Percentiles rank a stretch among this genome's conserved stretches.
These are phyloP conservation scores for Cryptoblepharus egeriae DNA, from an alignment of 2,797 vertebrate species.

Conservation along the genomic window DNA sequence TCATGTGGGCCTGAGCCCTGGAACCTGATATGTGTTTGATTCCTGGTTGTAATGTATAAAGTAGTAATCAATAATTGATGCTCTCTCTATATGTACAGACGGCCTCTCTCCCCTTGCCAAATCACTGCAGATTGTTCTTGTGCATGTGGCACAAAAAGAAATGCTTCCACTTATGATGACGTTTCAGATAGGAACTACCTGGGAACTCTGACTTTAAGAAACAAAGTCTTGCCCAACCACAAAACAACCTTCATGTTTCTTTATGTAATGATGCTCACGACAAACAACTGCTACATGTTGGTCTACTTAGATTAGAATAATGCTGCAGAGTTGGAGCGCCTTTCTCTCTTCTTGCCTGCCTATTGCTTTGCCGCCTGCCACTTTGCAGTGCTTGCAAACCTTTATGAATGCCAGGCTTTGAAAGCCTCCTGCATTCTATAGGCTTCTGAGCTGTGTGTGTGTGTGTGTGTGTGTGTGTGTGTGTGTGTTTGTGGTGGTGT, in stretches of 20 bases:
- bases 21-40: neutral
- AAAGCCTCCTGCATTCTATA: neutral
- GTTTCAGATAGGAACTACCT: neutral
- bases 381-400: neutral
- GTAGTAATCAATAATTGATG: neutral
- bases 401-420: neutral
- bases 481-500: too few species aligned
- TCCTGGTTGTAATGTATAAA: neutral
- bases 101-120: neutral
- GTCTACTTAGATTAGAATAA: neutral
- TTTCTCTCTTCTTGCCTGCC: neutral
- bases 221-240: neutral
- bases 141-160: neutral
- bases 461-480: too few species aligned
- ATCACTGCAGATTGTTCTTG: neutral
- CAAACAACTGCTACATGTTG: neutral
- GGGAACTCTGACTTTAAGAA: neutral
- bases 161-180: neutral
- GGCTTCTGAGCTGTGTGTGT: constrained; percentile 9
- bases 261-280: neutral
- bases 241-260: too few species aligned
- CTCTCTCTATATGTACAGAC: neutral
- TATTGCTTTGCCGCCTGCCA: too few species aligned
- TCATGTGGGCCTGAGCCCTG: too few species aligned
- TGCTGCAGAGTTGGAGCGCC: neutral